Base-by-base conservation (phyloP, 2,797 vertebrate genomes). In the Sandelia bainsii region DNA sequence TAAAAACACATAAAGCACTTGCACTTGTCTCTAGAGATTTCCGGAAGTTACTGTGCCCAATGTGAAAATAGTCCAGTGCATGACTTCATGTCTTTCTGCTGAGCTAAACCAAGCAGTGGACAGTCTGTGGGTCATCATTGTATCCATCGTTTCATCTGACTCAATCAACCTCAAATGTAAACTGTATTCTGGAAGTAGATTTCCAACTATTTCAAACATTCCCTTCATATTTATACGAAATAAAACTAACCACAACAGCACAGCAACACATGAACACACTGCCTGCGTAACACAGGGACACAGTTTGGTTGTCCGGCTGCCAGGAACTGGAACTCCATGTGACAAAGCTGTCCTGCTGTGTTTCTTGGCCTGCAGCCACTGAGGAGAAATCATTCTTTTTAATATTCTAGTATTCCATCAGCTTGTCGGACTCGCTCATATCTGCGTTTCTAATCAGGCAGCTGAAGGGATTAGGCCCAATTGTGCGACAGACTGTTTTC, bases 271-370 rank as follows among this genome's bases (percentile, higher is more conserved):
- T 20, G 20, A 37, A 7, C 22, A 20, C 39, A 10, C 14, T 49
- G 62, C 29, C 17, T 51, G 54, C 29, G 5, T 14, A 16, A 49
- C 39, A 71, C 62, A 53, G 37, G 32, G 67, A 23, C 62, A 37
- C 23, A 37, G 22, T 58, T 76, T 60, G 59, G 57, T 76, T 50
- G n/a, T 65, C 62, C 63, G 67, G 75, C 66, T 75, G 64, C 48
- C 85, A 74, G 69, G 70, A 69, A 61, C 76, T 69, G 66, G 73
- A 83, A n/a, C 79, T 59, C 54, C 50, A 44, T 88, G 89, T 86
- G 68, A 84, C 81, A 75, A 78, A 75, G 75, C 79, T 39, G 51
- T 67, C 62, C 82, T 74, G 79, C 77, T 80, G 76, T 69, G 79
- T 67, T 51, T 57, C 29, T n/a, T 87, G 81, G 77, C 76, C 61